Percentiles rank a stretch among this genome's conserved stretches.
Conservation (phyloP, 2,888 invertebrate species). For the Tanypteryx hageni region DNA sequence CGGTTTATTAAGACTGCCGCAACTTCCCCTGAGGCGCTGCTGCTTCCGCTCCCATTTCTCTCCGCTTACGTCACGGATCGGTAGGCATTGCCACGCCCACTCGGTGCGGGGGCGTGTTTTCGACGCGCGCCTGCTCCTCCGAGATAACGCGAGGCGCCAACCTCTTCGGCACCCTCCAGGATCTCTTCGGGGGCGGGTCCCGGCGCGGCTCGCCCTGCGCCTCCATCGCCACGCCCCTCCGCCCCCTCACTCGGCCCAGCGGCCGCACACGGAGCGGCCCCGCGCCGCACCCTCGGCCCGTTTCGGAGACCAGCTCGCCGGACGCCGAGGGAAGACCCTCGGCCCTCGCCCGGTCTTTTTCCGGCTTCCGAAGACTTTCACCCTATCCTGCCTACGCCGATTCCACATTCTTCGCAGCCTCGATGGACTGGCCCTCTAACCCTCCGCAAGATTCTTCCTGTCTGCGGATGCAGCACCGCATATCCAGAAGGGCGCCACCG, state of each 20-base stretch:
- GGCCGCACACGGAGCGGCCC: constrained; percentile 43
- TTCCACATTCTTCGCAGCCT: background rate
- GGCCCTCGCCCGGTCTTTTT: background rate
- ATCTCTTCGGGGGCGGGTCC: background rate
- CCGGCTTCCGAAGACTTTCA: background rate
- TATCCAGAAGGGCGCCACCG: background rate
- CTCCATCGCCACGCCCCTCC: constrained; percentile 43
- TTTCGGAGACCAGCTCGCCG: constrained; percentile 10
- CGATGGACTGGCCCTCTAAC: background rate
- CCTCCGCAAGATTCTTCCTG: background rate
- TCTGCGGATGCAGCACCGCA: background rate
- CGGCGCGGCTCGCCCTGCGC: constrained; percentile 45
- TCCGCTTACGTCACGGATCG: constrained; percentile 39
- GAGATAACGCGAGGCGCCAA: background rate
- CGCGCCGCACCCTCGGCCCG: constrained; percentile 30
- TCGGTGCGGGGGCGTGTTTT: background rate
- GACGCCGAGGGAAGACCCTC: constrained; percentile 11
- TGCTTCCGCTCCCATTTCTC: constrained; percentile 14
- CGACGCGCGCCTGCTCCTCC: background rate
- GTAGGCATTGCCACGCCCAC: background rate
- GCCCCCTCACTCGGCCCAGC: constrained; percentile 43
- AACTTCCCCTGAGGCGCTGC: constrained; percentile 18
- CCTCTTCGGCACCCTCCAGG: background rate
- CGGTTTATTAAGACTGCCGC: background rate
- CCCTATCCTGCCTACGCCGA: background rate